Percentiles rank a stretch among this genome's conserved stretches.
Conservation (phyloP, 1,140 invertebrate genomes). For the Megathymus violae region DNA sequence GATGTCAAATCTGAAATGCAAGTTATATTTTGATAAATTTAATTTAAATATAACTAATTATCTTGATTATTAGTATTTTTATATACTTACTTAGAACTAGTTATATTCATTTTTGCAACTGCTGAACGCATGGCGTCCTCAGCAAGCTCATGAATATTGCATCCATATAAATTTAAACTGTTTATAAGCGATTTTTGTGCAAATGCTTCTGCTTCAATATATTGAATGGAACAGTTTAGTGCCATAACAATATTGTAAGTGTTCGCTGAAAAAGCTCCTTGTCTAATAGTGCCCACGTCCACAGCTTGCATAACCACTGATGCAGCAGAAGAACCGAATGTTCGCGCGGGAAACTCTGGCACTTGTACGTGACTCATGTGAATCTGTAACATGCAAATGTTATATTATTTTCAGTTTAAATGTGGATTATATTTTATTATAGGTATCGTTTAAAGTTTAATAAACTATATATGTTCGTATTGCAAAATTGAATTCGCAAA, state of each 20-base stretch:
- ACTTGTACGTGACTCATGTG: conserved; percentile 86
- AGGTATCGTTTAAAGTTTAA: too few species aligned
- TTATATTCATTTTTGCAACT: conserved; percentile 86
- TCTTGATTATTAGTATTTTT: too few species aligned
- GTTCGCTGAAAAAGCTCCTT: conserved; percentile 87
- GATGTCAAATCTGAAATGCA: conserved; percentile 86
- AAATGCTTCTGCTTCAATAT: conserved; percentile 86
- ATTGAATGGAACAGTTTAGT: conserved; percentile 85
- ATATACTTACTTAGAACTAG: conserved; percentile 86
- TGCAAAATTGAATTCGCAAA: too few species aligned
- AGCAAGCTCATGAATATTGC: conserved; percentile 84
- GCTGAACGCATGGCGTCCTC: conserved; percentile 86
- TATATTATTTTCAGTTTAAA: too few species aligned
- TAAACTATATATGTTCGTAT: too few species aligned
- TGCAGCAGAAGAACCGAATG: conserved; percentile 87
- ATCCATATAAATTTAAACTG: conserved; percentile 85
- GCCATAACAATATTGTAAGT: conserved; percentile 86
- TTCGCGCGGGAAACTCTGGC: conserved; percentile 83
- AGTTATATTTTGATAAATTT: conserved; percentile 29
- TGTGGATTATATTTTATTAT: too few species aligned
- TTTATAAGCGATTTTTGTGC: conserved; percentile 86
- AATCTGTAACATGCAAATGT: conserved; percentile 84
- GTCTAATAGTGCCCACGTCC: conserved; percentile 82
- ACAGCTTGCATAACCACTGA: conserved; percentile 85
- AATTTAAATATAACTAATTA: too few species aligned